Evolutionary conservation across 1,140 invertebrate genomes (phyloP).

Genomic region (Sitophilus oryzae): DNA sequence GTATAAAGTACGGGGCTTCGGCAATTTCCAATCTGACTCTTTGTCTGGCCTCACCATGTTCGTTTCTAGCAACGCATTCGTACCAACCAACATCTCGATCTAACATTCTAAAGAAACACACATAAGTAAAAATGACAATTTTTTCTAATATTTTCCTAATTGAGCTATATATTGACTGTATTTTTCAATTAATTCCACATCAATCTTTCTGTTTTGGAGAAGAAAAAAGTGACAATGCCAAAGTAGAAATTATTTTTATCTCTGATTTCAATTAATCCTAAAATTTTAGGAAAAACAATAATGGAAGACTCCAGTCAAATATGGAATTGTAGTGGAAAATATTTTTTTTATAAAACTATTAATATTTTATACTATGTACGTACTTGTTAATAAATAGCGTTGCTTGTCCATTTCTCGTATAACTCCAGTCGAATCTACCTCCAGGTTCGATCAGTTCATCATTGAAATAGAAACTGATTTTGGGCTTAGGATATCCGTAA

Average conservation of each 20-base stretch:
- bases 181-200: too few species aligned
- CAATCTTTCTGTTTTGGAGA: too few species aligned
- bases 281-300: too few species aligned
- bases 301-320: too few species aligned
- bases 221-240: too few species aligned
- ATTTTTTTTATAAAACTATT: too few species aligned
- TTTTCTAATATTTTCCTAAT: background rate
- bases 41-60: constrained; percentile 83
- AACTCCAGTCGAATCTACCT: constrained; percentile 75
- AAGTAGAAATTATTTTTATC: too few species aligned
- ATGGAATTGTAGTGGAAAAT: too few species aligned
- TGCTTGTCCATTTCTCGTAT: constrained; percentile 83
- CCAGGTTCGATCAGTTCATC: constrained; percentile 74
- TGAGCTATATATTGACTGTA: too few species aligned
- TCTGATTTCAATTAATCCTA: too few species aligned
- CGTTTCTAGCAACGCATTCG: constrained; percentile 88
- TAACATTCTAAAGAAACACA: constrained; percentile 66
- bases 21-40: constrained; percentile 79
- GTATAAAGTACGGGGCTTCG: constrained; percentile 85
- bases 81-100: constrained; percentile 89
- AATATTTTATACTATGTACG: too few species aligned
- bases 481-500: constrained; percentile 88
- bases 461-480: constrained; percentile 82
- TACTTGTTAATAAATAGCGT: constrained; percentile 80
- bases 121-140: background rate